These are phyloP conservation scores for Lutraria lutraria DNA, from an alignment of 2,888 invertebrate species.

Conservation along the genomic window DNA sequence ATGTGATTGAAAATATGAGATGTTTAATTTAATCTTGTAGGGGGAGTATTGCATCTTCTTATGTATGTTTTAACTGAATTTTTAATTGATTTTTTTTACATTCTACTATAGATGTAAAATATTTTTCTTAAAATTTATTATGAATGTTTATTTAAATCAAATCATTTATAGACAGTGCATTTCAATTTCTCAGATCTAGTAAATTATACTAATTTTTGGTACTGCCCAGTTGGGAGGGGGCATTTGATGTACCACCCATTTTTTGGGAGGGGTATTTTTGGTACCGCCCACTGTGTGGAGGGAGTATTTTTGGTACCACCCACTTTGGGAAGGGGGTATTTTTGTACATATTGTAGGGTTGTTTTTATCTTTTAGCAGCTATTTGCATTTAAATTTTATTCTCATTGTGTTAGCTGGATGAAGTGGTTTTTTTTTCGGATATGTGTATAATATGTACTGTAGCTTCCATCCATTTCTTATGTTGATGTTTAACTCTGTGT, in stretches of 20 bases:
- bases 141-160: not conserved
- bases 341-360: slow-evolving; percentile 15
- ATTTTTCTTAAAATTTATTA: not conserved
- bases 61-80: too few relatives aligned
- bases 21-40: too few relatives aligned
- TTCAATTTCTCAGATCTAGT: not conserved
- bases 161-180: slow-evolving; percentile 16
- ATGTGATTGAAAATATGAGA: too few relatives aligned
- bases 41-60: too few relatives aligned
- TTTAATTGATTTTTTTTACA: not conserved
- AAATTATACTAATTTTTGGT: not conserved
- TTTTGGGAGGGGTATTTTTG: not conserved
- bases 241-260: not conserved
- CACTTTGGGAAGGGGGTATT: not conserved
- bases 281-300: not conserved
- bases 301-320: not conserved
- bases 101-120: not conserved
- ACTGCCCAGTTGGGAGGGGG: not conserved
- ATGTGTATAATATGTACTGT: not conserved
- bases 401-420: not conserved
- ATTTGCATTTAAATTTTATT: slow-evolving; percentile 5
- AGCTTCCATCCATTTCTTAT: slow-evolving; percentile 14
- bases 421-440: not conserved
- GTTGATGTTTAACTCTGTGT: too few relatives aligned
- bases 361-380: slow-evolving; percentile 19